Conservation (phyloP, 2,113 vertebrate genomes). For the Pelvicachromis taeniatus region DNA sequence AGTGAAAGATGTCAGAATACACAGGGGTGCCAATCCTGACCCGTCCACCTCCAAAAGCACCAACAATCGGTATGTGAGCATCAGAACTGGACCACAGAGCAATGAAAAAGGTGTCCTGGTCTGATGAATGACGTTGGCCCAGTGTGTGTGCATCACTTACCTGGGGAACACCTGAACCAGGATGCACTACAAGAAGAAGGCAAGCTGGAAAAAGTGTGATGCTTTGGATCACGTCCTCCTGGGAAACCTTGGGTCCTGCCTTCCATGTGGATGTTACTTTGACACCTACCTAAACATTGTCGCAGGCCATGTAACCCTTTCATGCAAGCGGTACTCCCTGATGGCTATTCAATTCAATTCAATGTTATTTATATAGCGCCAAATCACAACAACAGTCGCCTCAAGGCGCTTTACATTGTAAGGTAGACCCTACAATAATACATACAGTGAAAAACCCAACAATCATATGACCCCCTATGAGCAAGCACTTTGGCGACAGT, state of each 20-base stretch:
- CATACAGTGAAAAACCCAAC: too few relatives aligned
- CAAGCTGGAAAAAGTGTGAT: accelerated
- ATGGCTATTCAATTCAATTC: too few relatives aligned
- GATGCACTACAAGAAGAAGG: neutral
- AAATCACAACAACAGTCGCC: too few relatives aligned
- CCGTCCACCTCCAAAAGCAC: neutral
- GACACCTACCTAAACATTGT: neutral
- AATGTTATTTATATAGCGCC: too few relatives aligned
- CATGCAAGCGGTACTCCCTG: accelerated
- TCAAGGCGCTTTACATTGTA: too few relatives aligned
- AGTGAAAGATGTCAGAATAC: neutral
- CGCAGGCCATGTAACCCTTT: neutral
- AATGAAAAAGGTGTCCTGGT: neutral
- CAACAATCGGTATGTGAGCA: neutral
- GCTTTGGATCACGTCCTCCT: neutral
- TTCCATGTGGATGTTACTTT: neutral
- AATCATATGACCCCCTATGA: too few relatives aligned
- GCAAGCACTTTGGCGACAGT: too few relatives aligned
- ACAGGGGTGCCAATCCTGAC: neutral
- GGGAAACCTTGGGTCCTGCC: neutral
- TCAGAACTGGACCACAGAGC: neutral
- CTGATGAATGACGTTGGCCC: neutral
- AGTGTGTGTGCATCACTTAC: neutral
- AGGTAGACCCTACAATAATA: too few relatives aligned
- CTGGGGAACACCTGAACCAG: neutral